Conservation (phyloP, 2,113 vertebrate genomes). For the Thalassarche chlororhynchos region DNA sequence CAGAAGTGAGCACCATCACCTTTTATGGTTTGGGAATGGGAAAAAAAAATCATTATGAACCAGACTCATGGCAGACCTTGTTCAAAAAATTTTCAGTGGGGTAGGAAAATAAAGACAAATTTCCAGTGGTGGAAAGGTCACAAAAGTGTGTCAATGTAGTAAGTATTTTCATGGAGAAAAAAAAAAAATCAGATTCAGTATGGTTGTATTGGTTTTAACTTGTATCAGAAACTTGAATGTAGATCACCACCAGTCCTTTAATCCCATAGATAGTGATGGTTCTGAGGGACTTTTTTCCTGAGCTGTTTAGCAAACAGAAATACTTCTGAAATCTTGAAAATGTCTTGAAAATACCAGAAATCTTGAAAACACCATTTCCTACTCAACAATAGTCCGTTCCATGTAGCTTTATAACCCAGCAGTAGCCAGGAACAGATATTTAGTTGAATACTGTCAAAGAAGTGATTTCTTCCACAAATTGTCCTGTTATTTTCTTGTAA, state of each 20-base stretch:
- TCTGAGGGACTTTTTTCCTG: neutral
- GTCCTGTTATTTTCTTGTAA: neutral
- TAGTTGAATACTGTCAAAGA: neutral
- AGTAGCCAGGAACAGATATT: neutral
- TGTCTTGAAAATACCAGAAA: neutral
- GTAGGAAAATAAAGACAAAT: neutral
- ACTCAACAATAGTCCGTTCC: neutral
- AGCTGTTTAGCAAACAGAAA: neutral
- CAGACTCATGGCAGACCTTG: neutral
- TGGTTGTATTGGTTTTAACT: neutral
- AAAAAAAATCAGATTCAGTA: neutral
- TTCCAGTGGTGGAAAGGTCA: neutral
- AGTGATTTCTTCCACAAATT: neutral
- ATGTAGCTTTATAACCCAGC: neutral
- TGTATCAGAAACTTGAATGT: neutral
- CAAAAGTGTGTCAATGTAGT: neutral
- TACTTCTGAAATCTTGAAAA: neutral
- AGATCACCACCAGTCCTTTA: neutral
- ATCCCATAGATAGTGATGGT: neutral
- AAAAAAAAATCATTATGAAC: neutral
- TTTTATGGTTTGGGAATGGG: neutral
- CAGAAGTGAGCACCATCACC: neutral
- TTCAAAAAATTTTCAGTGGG: neutral
- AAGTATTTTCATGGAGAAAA: neutral
- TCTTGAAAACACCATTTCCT: neutral